A percentile compares a stretch with the other conserved stretches of the same genome.
Conservation (phyloP, 1,140 invertebrate species). For the Adelges cooleyi region DNA sequence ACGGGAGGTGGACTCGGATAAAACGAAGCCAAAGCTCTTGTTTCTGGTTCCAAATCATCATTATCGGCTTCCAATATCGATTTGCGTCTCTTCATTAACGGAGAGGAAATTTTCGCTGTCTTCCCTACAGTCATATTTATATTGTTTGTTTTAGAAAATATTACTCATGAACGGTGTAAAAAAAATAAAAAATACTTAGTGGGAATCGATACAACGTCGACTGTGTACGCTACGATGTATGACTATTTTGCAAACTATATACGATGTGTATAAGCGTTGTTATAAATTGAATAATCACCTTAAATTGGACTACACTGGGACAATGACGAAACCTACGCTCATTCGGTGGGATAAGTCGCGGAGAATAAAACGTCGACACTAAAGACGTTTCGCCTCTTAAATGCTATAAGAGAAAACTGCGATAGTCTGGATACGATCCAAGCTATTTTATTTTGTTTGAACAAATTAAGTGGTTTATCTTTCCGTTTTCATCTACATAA, state of each 20-base stretch:
- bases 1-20: conserved; percentile 21
- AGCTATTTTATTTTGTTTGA: too few relatives aligned
- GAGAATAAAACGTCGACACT: neutral
- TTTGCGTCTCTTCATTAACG: conserved; percentile 10
- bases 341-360: neutral
- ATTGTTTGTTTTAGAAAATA: neutral
- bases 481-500: too few relatives aligned
- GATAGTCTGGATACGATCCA: too few relatives aligned
- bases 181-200: neutral
- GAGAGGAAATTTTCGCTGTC: conserved; percentile 16
- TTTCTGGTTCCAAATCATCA: conserved; percentile 1
- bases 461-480: too few relatives aligned
- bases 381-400: neutral
- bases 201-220: neutral
- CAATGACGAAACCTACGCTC: conserved; percentile 19
- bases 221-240: neutral
- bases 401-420: too few relatives aligned
- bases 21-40: conserved; percentile 8
- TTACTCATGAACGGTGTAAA: neutral
- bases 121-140: conserved; percentile 18
- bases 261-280: neutral
- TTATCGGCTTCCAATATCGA: neutral
- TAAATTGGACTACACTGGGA: conserved; percentile 23
- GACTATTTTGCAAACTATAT: neutral
- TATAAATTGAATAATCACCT: conserved; percentile 25